phyloP scores from a whole-genome alignment of 2,888 invertebrate genomes.

The Enchytraeus crypticus region DNA sequence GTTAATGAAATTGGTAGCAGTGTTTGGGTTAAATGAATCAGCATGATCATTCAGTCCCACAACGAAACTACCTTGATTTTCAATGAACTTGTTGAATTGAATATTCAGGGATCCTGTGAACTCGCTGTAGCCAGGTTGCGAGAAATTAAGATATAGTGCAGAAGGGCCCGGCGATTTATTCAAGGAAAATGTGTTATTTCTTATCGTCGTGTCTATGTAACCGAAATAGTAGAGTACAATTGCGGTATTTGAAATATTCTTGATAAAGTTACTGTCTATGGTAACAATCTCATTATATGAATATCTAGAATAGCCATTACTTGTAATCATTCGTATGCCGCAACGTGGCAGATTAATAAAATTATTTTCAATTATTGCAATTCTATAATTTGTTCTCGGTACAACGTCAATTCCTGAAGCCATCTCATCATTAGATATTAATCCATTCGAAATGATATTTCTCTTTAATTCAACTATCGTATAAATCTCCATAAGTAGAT shows the following conservation, averaged over 20 bases:
- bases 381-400: no score
- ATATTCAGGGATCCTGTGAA: neutral
- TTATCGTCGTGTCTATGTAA: neutral
- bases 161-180: slow-evolving; percentile 2
- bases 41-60: neutral
- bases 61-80: slow-evolving; percentile 4
- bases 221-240: neutral
- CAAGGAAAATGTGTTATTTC: slow-evolving; percentile 3
- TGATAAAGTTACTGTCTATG: slow-evolving; percentile 3
- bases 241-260: slow-evolving; percentile 1
- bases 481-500: no score
- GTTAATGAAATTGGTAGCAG: neutral
- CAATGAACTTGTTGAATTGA: slow-evolving; percentile 4
- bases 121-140: neutral
- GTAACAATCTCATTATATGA: no score
- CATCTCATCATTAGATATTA: no score
- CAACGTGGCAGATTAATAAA: no score
- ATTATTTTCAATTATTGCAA: no score
- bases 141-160: neutral
- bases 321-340: no score
- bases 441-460: no score
- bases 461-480: no score
- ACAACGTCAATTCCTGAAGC: no score
- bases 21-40: neutral
- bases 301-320: no score